A percentile compares a stretch with the other conserved stretches of the same genome.
Evolutionary conservation across 2,888 invertebrate genomes (phyloP).

Genomic region (Ceratothoa steindachneri): DNA sequence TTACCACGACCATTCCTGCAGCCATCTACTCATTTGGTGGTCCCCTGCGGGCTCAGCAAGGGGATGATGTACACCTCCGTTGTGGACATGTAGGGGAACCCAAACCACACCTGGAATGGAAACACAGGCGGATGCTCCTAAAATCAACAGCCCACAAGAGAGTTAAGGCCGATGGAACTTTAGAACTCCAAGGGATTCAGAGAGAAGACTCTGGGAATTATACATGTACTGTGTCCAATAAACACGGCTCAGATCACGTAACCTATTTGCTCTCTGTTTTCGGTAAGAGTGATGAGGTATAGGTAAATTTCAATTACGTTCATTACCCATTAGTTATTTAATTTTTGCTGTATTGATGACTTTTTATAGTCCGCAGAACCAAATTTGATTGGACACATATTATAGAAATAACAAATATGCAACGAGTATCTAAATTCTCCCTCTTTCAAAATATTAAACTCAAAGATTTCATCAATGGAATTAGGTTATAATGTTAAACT

Average conservation of each 20-base stretch:
- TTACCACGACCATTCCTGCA: slow-evolving; percentile 58
- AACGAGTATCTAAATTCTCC: too few relatives aligned
- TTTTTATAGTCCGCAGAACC: too few relatives aligned
- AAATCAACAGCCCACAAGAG: neutral
- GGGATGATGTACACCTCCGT: slow-evolving; percentile 50
- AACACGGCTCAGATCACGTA: slow-evolving; percentile 46
- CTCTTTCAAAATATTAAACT: too few relatives aligned
- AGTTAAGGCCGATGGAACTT: slow-evolving; percentile 65
- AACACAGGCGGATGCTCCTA: slow-evolving; percentile 24
- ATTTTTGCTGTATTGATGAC: too few relatives aligned
- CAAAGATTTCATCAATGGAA: too few relatives aligned
- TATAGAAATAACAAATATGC: too few relatives aligned
- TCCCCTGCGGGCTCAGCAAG: slow-evolving; percentile 64
- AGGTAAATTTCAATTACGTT: too few relatives aligned
- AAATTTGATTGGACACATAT: too few relatives aligned
- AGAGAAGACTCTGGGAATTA: slow-evolving; percentile 53
- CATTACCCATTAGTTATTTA: too few relatives aligned
- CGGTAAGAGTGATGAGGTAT: too few relatives aligned
- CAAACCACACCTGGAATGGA: slow-evolving; percentile 29
- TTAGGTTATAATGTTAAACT: too few relatives aligned
- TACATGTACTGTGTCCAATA: slow-evolving; percentile 52
- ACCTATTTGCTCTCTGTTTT: slow-evolving; percentile 42
- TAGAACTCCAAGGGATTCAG: slow-evolving; percentile 56
- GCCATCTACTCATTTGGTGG: slow-evolving; percentile 69
- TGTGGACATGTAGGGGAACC: slow-evolving; percentile 44